phyloP scores from a whole-genome alignment of 2,888 invertebrate genomes.

The Therioaphis trifolii region DNA sequence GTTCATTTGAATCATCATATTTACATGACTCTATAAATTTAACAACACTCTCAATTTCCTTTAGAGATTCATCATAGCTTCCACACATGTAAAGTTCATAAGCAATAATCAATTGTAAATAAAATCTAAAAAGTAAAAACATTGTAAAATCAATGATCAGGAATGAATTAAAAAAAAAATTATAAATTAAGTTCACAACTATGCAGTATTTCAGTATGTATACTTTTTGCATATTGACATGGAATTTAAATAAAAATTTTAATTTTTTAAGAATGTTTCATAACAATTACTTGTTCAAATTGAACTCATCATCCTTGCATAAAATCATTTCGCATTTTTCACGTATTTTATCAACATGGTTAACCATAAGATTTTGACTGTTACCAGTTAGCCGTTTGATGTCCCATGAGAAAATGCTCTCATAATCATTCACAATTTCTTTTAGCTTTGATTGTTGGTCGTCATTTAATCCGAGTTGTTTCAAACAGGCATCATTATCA shows the following conservation, averaged over 20 bases:
- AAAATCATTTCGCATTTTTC: not conserved
- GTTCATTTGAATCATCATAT: not conserved
- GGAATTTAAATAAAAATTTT: not conserved
- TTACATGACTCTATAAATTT: slow-evolving; percentile 4
- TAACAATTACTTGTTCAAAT: slow-evolving; percentile 25
- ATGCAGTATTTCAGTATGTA: not conserved
- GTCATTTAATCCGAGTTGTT: not conserved
- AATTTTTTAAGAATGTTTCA: not conserved
- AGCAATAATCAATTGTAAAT: slow-evolving; percentile 12
- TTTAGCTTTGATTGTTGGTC: not conserved
- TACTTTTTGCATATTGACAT: not conserved
- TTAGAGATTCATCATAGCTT: slow-evolving; percentile 14
- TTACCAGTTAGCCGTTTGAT: not conserved
- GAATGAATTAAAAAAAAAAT: too few species aligned
- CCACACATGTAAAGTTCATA: slow-evolving; percentile 13
- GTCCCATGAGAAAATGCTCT: slow-evolving; percentile 41
- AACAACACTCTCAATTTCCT: slow-evolving; percentile 28
- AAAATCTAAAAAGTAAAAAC: slow-evolving; percentile 38
- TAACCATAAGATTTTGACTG: not conserved
- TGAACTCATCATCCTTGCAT: not conserved
- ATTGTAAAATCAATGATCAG: too few species aligned
- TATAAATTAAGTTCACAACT: too few species aligned
- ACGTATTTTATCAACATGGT: not conserved
- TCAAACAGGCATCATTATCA: not conserved
- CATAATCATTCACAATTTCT: not conserved